These are phyloP conservation scores for Brachynemurus nebulosus DNA, from an alignment of 2,888 invertebrate species.

Conservation along the genomic window DNA sequence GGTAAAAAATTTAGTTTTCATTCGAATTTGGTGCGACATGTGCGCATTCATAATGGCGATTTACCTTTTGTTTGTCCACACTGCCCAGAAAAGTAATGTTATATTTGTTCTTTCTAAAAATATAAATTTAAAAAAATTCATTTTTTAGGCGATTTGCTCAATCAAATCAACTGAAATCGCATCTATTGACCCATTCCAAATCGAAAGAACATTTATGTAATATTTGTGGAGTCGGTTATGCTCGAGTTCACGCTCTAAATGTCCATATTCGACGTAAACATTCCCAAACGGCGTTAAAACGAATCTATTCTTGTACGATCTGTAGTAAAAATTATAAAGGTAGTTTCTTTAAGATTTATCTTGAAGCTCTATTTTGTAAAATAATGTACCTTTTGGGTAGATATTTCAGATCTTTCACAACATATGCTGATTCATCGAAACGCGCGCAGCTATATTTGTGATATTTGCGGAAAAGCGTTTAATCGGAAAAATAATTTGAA, in stretches of 20 bases:
- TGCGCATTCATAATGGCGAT: constrained; percentile 11
- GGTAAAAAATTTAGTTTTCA: constrained; percentile 1
- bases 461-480: constrained; percentile 12
- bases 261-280: constrained; percentile 14
- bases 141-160: constrained; percentile 12
- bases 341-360: not conserved
- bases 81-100: constrained; percentile 12
- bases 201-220: constrained; percentile 12
- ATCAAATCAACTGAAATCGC: constrained; percentile 14
- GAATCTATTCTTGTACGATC: not conserved
- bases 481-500: constrained; percentile 13
- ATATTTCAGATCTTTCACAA: constrained; percentile 5
- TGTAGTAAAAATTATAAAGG: constrained; percentile 3
- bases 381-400: not conserved
- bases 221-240: constrained; percentile 12
- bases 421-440: constrained; percentile 13
- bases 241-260: constrained; percentile 9
- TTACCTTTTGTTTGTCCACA: constrained; percentile 11
- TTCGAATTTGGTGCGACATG: constrained; percentile 3
- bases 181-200: constrained; percentile 13
- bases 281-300: constrained; percentile 5
- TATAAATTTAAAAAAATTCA: not conserved
- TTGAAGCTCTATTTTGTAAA: too few species aligned
- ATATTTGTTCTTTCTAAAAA: not conserved
- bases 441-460: constrained; percentile 12